Conservation (phyloP, 2,113 vertebrate genomes). For the Verasper variegatus region DNA sequence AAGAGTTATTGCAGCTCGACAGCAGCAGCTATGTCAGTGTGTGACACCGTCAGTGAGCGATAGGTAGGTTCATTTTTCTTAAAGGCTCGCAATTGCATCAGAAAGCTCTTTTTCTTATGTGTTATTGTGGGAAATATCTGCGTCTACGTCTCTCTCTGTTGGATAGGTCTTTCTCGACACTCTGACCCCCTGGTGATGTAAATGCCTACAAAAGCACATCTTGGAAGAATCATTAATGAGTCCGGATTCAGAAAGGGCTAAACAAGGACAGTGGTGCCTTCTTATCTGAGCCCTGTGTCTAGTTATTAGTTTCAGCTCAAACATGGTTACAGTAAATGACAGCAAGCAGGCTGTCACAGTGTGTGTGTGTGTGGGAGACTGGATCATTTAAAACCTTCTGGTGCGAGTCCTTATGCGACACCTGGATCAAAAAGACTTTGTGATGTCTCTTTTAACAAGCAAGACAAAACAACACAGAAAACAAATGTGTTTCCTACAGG, state of each 20-base stretch:
- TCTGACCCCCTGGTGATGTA: constrained; percentile 5
- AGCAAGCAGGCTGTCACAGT: not conserved
- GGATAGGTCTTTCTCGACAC: constrained; percentile 12
- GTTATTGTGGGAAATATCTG: constrained; percentile 49
- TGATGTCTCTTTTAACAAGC: too few species aligned
- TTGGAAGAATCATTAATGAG: not conserved
- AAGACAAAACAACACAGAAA: too few species aligned
- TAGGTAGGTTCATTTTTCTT: constrained; percentile 22
- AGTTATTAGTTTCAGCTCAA: not conserved
- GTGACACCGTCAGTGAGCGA: not conserved
- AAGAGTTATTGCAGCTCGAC: not conserved
- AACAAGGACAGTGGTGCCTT: constrained; percentile 4
- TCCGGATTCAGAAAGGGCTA: not conserved
- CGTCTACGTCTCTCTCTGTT: constrained; percentile 6
- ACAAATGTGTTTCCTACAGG: too few species aligned
- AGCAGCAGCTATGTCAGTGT: not conserved
- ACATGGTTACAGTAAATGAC: not conserved
- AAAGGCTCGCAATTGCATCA: constrained; percentile 18
- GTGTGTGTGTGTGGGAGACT: not conserved
- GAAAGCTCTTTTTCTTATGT: constrained; percentile 29
- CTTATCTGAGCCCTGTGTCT: not conserved
- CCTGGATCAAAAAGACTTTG: too few species aligned
- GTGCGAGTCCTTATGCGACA: too few species aligned
- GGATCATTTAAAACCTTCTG: not conserved
- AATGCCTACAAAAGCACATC: constrained; percentile 6